A percentile compares a stretch with the other conserved stretches of the same genome.
These are phyloP conservation scores for Parnassius smintheus DNA, from an alignment of 2,888 invertebrate genomes.

Conservation along the genomic window DNA sequence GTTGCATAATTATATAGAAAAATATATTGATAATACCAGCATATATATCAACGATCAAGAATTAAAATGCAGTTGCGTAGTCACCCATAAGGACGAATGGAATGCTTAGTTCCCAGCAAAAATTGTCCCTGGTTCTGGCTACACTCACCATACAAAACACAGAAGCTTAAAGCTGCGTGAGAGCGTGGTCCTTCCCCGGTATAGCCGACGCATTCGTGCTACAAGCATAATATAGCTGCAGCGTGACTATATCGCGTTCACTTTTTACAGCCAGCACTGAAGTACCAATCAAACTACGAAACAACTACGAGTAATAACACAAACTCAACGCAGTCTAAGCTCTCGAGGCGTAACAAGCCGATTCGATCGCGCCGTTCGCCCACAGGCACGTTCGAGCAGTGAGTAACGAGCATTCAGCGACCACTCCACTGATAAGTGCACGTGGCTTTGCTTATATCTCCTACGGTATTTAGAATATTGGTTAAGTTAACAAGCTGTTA, in stretches of 20 bases:
- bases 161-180: too few species aligned
- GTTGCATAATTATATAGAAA: too few species aligned
- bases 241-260: too few species aligned
- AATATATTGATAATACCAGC: not conserved
- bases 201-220: too few species aligned
- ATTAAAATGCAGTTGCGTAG: too few species aligned
- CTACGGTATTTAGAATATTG: too few species aligned
- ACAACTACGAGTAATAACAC: not conserved
- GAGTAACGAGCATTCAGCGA: conserved; percentile 2
- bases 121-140: not conserved
- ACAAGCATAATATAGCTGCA: too few species aligned
- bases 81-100: too few species aligned
- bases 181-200: too few species aligned
- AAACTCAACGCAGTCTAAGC: not conserved
- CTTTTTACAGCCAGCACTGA: not conserved
- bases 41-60: not conserved
- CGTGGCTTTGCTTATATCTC: not conserved
- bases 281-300: conserved; percentile 1
- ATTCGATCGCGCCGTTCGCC: not conserved
- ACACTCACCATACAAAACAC: too few species aligned
- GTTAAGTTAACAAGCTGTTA: too few species aligned
- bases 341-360: conserved; percentile 2
- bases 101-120: not conserved
- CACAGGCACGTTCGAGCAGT: conserved; percentile 1
- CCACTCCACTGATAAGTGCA: not conserved